Percentiles rank a stretch among this genome's conserved stretches.
These are phyloP conservation scores for Nothoprocta pentlandii DNA, from an alignment of 2,113 vertebrate species.

Conservation along the genomic window DNA sequence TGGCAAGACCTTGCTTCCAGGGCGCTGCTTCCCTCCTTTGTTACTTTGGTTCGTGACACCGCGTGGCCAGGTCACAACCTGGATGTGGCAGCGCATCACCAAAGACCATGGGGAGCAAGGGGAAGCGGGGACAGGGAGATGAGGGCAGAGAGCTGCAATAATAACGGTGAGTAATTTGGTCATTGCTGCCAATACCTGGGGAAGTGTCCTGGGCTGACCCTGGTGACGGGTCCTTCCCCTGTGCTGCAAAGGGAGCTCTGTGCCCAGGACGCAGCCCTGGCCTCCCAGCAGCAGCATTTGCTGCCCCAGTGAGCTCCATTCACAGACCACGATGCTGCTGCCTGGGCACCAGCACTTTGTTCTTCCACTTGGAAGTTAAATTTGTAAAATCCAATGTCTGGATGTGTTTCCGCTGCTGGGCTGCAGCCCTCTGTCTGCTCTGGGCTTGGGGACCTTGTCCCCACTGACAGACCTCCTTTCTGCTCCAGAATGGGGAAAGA, in stretches of 20 bases:
- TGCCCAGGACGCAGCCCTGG: background rate
- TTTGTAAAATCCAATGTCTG: background rate
- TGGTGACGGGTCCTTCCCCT: background rate
- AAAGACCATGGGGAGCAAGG: background rate
- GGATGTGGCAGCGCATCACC: constrained; percentile 24
- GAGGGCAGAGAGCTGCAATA: background rate
- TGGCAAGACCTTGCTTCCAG: constrained; percentile 47
- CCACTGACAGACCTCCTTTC: background rate
- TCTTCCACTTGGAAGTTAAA: too few relatives aligned
- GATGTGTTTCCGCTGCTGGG: background rate
- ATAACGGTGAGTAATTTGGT: background rate
- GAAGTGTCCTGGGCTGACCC: constrained; percentile 26
- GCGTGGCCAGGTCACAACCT: constrained; percentile 23
- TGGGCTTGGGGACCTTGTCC: background rate
- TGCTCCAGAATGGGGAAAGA: background rate
- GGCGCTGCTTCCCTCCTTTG: constrained; percentile 14
- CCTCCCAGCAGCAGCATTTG: too few relatives aligned
- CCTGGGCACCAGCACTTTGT: too few relatives aligned
- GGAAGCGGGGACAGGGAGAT: background rate
- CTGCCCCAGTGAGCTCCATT: background rate
- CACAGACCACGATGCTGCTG: background rate
- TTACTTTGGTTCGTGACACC: constrained; percentile 5
- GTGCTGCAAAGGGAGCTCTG: background rate
- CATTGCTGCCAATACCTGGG: background rate
- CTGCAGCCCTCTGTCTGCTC: fast-evolving